These are phyloP conservation scores for Burhinus oedicnemus DNA, from an alignment of 2,113 vertebrate genomes.

Conservation along the genomic window DNA sequence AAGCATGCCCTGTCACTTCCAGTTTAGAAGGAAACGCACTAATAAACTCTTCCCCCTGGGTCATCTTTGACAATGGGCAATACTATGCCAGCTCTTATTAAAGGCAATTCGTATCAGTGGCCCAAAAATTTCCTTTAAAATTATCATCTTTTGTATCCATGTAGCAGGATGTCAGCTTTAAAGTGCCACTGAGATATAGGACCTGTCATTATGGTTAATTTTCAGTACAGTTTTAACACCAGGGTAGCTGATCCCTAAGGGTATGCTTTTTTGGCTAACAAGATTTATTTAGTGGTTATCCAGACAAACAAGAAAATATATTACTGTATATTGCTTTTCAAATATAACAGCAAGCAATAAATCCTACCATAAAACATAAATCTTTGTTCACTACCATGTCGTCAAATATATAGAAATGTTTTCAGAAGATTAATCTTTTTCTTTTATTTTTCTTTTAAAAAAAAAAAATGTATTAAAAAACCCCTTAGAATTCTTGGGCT, in stretches of 20 bases:
- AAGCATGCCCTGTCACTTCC: slow-evolving; percentile 83
- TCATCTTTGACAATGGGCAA: slow-evolving; percentile 85
- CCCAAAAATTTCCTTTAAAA: slow-evolving; percentile 91
- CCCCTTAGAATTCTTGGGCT: neutral
- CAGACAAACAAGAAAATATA: slow-evolving; percentile 73
- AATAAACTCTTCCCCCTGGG: slow-evolving; percentile 87
- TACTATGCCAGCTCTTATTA: slow-evolving; percentile 89
- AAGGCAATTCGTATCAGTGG: slow-evolving; percentile 84
- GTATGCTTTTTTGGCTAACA: slow-evolving; percentile 72
- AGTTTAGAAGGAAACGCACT: slow-evolving; percentile 82
- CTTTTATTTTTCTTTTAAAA: neutral
- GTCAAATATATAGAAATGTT: slow-evolving; percentile 1
- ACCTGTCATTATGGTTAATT: slow-evolving; percentile 88
- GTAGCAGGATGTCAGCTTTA: slow-evolving; percentile 86
- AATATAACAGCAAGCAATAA: slow-evolving; percentile 55
- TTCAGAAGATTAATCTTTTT: neutral
- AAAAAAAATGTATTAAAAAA: neutral
- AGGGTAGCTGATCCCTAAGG: slow-evolving; percentile 66
- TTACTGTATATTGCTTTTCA: slow-evolving; percentile 64
- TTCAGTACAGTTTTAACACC: slow-evolving; percentile 78
- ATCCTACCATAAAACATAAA: slow-evolving; percentile 32
- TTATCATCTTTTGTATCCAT: slow-evolving; percentile 85
- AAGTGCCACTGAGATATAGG: slow-evolving; percentile 83
- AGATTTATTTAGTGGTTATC: slow-evolving; percentile 79
- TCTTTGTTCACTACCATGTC: neutral